phyloP scores from a whole-genome alignment of 2,888 invertebrate species.

The Apotomis capreana region DNA sequence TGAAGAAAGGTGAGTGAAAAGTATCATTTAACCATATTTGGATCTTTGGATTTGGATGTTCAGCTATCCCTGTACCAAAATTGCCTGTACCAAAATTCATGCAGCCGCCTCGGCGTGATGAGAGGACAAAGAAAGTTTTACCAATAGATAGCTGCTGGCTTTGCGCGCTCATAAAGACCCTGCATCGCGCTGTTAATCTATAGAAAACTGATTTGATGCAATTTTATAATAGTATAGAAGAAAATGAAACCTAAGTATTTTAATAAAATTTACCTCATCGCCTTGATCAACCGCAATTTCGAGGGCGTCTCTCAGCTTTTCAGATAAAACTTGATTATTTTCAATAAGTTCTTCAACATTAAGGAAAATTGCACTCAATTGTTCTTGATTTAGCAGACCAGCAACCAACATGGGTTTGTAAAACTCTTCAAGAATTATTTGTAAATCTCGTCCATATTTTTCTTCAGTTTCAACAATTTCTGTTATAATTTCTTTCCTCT shows the following conservation, averaged over 20 bases:
- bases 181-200: no score
- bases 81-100: no score
- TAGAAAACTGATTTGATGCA: no score
- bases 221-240: background rate
- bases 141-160: no score
- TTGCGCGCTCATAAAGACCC: no score
- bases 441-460: constrained; percentile 96
- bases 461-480: constrained; percentile 98
- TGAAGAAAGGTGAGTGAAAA: no score
- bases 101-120: no score
- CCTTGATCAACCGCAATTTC: constrained; percentile 93
- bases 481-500: constrained; percentile 96
- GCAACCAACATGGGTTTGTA: constrained; percentile 97
- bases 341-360: constrained; percentile 96
- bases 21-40: no score
- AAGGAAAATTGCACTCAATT: constrained; percentile 95
- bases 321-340: constrained; percentile 92
- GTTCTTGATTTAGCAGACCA: constrained; percentile 94
- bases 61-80: no score
- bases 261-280: constrained; percentile 80
- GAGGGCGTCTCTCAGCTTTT: constrained; percentile 92
- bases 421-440: constrained; percentile 96
- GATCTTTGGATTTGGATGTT: no score
- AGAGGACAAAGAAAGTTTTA: no score
- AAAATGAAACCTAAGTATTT: constrained; percentile 2